These are phyloP conservation scores for Micrastur ruficollis DNA, from an alignment of 2,797 vertebrate species.

Conservation along the genomic window DNA sequence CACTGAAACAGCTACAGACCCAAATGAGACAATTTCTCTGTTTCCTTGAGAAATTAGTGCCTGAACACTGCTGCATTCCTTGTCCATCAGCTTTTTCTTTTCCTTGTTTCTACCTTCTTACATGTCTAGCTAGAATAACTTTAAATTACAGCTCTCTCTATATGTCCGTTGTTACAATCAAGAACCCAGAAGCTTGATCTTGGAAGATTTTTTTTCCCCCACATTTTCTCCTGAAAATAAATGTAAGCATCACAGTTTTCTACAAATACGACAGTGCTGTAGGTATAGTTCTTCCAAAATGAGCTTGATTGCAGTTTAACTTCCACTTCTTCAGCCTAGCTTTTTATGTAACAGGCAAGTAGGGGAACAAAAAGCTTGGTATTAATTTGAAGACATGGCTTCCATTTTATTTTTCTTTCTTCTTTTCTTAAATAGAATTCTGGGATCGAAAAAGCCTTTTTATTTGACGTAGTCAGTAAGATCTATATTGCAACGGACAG, in stretches of 20 bases:
- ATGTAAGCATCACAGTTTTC: background rate
- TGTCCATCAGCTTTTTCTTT: background rate
- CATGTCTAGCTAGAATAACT: background rate
- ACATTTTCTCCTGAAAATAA: background rate
- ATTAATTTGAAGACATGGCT: background rate
- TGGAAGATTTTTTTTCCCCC: background rate
- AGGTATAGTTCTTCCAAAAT: background rate
- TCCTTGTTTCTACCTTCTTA: background rate
- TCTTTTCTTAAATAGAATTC: slow-evolving; percentile 78
- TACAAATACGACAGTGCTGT: background rate
- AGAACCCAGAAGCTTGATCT: background rate
- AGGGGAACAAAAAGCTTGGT: background rate
- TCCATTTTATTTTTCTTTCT: background rate
- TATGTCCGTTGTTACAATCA: background rate
- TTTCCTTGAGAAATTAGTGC: background rate
- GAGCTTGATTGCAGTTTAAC: background rate
- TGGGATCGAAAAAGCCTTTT: slow-evolving; percentile 90
- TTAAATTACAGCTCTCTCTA: background rate
- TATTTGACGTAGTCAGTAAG: slow-evolving; percentile 95
- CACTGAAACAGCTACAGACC: background rate
- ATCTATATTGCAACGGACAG: slow-evolving; percentile 93
- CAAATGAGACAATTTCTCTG: background rate
- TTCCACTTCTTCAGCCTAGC: background rate
- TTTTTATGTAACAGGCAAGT: background rate
- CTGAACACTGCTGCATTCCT: background rate